Evolutionary conservation across 2,113 vertebrate genomes (phyloP).

Genomic region (Oncorhynchus tshawytscha): DNA sequence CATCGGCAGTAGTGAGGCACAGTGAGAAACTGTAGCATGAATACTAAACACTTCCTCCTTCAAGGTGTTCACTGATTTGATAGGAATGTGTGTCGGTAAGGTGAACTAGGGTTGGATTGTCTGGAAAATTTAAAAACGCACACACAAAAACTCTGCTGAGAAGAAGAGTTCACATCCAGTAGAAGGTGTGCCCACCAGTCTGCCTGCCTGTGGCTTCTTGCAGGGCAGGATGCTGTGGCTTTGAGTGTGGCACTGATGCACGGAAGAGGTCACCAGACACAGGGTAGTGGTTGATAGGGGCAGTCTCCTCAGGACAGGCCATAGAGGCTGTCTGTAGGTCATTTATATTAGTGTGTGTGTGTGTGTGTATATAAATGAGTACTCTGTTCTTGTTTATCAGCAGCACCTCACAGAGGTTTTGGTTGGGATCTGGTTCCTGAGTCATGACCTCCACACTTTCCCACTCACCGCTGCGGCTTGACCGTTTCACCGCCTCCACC

Average conservation of each 20-base stretch:
- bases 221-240: slow-evolving; percentile 24
- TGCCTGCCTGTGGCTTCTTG: slow-evolving; percentile 23
- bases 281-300: neutral
- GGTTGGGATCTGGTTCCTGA: slow-evolving; percentile 88
- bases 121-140: too few relatives aligned
- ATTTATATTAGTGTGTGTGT: neutral
- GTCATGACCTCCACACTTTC: slow-evolving; percentile 89
- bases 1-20: neutral
- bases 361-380: neutral
- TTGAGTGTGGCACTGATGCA: neutral
- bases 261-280: neutral
- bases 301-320: neutral
- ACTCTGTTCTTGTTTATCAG: slow-evolving; percentile 84
- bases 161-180: slow-evolving; percentile 14
- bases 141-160: neutral
- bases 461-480: slow-evolving; percentile 92
- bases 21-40: neutral
- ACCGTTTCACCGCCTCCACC: slow-evolving; percentile 91
- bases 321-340: neutral
- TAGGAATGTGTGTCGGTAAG: neutral
- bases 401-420: slow-evolving; percentile 88
- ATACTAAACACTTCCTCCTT: neutral
- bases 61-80: neutral
- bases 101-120: neutral
- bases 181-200: neutral